Evolutionary conservation across 2,888 invertebrate genomes (phyloP), one percentile per base, ranked within the genome.

Genomic region (Clistopyga incitator): DNA sequence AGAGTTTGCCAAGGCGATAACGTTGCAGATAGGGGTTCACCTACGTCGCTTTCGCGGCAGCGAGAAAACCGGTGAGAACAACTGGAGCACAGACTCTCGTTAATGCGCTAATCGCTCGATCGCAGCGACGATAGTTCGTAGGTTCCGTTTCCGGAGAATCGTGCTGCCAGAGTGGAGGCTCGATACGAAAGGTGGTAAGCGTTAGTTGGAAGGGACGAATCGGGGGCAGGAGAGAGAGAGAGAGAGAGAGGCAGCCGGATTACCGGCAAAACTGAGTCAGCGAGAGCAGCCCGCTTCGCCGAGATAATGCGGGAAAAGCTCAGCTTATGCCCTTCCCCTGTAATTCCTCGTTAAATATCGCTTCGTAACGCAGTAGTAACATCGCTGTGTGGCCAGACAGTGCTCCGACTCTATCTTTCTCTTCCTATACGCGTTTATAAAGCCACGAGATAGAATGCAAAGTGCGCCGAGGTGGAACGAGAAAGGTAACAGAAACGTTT

Each of bases 271-370:
- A 90, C 89, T 90, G 89, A 89, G 88, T 89, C 90, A 89, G 90
- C 80, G 72, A 77, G 80, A 76, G 84, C 84, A 81, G 84, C 74
- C 84, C 87, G 88, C 87, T 88, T 87, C 85, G 83, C 85, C 83
- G 87, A 89, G 89, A 89, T 90, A 89, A 90, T 90, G 87, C 89
- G 88, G 89, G 88, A 90, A 90, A 89, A 89, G 88, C 89, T 88
- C 87, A 84, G 89, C 88, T 90, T 89, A 89, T 88, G 85, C 87
- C 87, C 81, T 78, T 65, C 68, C 75, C 78, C 85, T 87, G 87
- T 89, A 89, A 89, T 89, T 88, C 88, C 89, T 89, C 87, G 88
- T 90, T 89, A 88, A 89, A 90, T 90, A 89, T 89, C 87, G 86
- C 86, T 85, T 85, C 81, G 87, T 87, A 86, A 88, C 83, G 88